Base-by-base conservation (phyloP, 2,888 invertebrate genomes). In the Antheraea assamensis region DNA sequence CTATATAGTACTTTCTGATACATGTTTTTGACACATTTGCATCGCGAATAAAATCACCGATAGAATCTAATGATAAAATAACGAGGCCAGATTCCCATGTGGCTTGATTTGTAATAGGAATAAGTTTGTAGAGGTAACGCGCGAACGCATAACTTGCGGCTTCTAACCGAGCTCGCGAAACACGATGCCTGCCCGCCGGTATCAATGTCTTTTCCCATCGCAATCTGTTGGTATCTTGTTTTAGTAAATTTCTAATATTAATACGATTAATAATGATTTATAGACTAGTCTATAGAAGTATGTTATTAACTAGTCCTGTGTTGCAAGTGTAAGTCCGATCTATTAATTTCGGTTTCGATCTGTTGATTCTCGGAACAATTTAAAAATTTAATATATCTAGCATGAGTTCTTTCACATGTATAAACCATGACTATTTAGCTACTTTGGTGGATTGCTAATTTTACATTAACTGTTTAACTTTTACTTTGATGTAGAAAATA, bases 191-290 rank as follows among this genome's bases (percentile, higher is more conserved):
- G 61, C 75, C 72, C 76, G 74, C 78, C 75, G 79, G 90, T 91
- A 82, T 92, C 88, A 82, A 87, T 93, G 82, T 88, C 92, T 79
- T 83, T 92, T 92, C 92, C 87, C 91, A 92, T 88, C 85, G 84
- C 78, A 74, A 72, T 42, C 72, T 66, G 35, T 66, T 35, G 24
- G 66, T 35, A 31, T 70, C 73, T 42, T 55, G 42, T 42, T 61
- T 70, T 70, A 55, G 70, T 73, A 70, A 73, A 61, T 68, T 70
- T 55, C 42, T 73, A 66, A 70, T 71, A 71, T 49, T 70, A 73
- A 71, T 58, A 58, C 24, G 73, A 47, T 71, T 55, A 47, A 42
- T 68, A 70, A 27, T 27, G 31, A 70, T 58, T 61, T 31, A 42
- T 42, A 27, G n/a, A 58, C 55, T 64, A 72, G 35, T n/a, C 24